These are phyloP conservation scores for Temnothorax unifasciatus DNA, from an alignment of 2,888 invertebrate genomes.

Conservation along the genomic window DNA sequence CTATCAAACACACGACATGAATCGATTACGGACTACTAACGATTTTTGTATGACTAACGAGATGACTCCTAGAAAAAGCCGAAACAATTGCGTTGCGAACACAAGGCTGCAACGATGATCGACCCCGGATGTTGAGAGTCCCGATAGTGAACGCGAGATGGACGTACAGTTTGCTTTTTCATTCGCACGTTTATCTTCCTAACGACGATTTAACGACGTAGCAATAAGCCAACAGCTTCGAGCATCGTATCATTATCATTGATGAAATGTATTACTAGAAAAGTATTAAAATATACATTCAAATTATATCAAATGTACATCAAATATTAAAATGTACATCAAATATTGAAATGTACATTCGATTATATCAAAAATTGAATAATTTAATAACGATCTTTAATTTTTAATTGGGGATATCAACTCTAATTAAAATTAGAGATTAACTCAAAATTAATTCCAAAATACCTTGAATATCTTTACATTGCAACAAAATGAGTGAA, in stretches of 20 bases:
- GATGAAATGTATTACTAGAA: not conserved
- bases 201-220: slow-evolving; percentile 50
- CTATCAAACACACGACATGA: slow-evolving; percentile 9
- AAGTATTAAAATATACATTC: slow-evolving; percentile 23
- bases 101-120: slow-evolving; percentile 24
- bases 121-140: slow-evolving; percentile 18
- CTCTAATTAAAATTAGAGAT: not conserved
- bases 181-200: slow-evolving; percentile 26
- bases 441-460: not conserved
- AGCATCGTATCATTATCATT: not conserved
- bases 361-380: slow-evolving; percentile 32
- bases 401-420: not conserved
- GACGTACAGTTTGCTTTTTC: slow-evolving; percentile 23
- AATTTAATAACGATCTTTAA: not conserved
- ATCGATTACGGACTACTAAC: slow-evolving; percentile 33
- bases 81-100: slow-evolving; percentile 23
- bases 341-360: not conserved
- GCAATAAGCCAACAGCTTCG: not conserved
- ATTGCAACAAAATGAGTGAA: not conserved
- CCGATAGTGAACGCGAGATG: slow-evolving; percentile 25
- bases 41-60: not conserved
- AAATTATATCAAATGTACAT: slow-evolving; percentile 9
- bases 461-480: not conserved
- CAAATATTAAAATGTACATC: not conserved
- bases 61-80: slow-evolving; percentile 1